A percentile compares a stretch with the other conserved stretches of the same genome.
These are phyloP conservation scores for Drosophila sp. DNA, from an alignment of 1,140 invertebrate species.

Conservation along the genomic window DNA sequence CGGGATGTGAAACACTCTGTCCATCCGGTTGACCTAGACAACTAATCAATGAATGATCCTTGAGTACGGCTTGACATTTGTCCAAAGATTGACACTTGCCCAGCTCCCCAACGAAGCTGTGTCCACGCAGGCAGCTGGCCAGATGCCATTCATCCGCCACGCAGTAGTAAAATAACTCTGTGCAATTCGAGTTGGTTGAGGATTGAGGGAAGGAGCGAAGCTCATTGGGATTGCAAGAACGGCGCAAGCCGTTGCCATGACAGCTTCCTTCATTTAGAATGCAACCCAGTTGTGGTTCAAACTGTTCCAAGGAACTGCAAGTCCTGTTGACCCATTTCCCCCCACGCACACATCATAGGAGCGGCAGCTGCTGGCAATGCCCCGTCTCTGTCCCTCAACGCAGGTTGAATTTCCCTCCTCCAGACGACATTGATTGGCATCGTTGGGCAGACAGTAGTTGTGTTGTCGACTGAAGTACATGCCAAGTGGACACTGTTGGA, in stretches of 20 bases:
- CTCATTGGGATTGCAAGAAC: slow-evolving; percentile 52
- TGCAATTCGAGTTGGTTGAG: slow-evolving; percentile 49
- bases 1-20: slow-evolving; percentile 52
- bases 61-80: slow-evolving; percentile 26
- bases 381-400: slow-evolving; percentile 31
- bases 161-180: slow-evolving; percentile 67
- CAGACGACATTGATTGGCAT: slow-evolving; percentile 41
- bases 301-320: slow-evolving; percentile 52
- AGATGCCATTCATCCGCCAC: slow-evolving; percentile 61
- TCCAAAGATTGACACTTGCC: slow-evolving; percentile 47
- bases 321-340: slow-evolving; percentile 45
- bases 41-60: not conserved
- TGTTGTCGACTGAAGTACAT: slow-evolving; percentile 70
- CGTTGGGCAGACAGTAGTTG: slow-evolving; percentile 76
- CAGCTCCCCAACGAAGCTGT: slow-evolving; percentile 34
- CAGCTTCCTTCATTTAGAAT: slow-evolving; percentile 62
- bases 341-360: slow-evolving; percentile 56
- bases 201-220: slow-evolving; percentile 34
- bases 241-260: slow-evolving; percentile 60
- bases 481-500: slow-evolving; percentile 69
- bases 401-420: slow-evolving; percentile 18
- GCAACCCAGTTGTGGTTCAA: slow-evolving; percentile 61
- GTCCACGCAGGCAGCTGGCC: slow-evolving; percentile 60
- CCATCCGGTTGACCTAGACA: slow-evolving; percentile 64
- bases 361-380: slow-evolving; percentile 61